Evolutionary conservation across 2,888 invertebrate genomes (phyloP).

Genomic region (Tetragonula carbonaria): DNA sequence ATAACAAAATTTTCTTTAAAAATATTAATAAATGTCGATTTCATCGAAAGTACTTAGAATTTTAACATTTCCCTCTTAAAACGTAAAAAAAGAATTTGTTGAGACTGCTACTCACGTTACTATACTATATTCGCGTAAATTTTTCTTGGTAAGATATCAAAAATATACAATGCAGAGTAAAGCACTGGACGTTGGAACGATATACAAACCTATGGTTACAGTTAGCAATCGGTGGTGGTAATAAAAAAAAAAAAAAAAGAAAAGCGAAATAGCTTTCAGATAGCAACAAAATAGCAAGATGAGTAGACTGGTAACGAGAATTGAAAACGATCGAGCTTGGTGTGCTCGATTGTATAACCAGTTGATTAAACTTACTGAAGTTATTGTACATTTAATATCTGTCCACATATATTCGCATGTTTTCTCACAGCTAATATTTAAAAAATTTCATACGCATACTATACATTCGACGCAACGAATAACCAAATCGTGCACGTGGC

Average conservation of each 20-base stretch:
- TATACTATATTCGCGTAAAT: neutral
- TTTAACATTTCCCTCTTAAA: too few species aligned
- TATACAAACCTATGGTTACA: neutral
- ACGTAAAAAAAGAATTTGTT: too few species aligned
- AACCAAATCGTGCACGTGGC: neutral
- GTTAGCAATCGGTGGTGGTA: neutral
- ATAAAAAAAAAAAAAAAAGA: conserved; percentile 9
- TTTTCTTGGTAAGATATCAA: neutral
- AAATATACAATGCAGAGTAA: neutral
- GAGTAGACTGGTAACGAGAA: conserved; percentile 12
- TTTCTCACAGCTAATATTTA: neutral
- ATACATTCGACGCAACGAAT: neutral
- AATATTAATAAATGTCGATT: too few species aligned
- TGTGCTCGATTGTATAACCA: conserved; percentile 5
- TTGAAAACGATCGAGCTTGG: conserved; percentile 13
- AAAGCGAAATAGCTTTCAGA: conserved; percentile 6
- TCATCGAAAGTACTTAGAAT: too few species aligned
- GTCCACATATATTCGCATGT: conserved; percentile 12
- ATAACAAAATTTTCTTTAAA: too few species aligned
- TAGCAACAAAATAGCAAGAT: conserved; percentile 3
- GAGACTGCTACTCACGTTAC: neutral
- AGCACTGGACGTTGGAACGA: neutral
- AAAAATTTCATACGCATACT: neutral
- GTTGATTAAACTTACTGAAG: conserved; percentile 1
- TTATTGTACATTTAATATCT: conserved; percentile 24